Conservation (phyloP, 2,888 invertebrate species). For the Barypeithes pellucidus region DNA sequence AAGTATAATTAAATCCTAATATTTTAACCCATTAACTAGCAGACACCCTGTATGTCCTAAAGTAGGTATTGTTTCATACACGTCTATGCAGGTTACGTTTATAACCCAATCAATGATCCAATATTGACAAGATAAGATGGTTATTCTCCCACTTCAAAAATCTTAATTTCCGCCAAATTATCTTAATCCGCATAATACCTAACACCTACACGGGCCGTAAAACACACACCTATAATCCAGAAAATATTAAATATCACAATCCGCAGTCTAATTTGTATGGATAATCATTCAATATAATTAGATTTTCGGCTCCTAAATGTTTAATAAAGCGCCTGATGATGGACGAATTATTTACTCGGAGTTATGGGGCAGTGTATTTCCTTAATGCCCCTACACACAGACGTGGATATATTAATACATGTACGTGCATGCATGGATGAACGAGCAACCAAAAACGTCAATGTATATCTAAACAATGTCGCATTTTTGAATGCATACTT, state of each 20-base stretch:
- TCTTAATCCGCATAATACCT: background rate
- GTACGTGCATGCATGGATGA: too few species aligned
- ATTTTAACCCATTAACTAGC: too few species aligned
- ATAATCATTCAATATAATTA: constrained; percentile 16
- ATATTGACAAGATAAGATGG: background rate
- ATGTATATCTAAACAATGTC: too few species aligned
- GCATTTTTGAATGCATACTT: too few species aligned
- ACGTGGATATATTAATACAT: too few species aligned
- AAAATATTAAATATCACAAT: background rate
- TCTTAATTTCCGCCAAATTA: background rate
- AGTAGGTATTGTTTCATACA: too few species aligned
- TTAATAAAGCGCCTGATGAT: constrained; percentile 1
- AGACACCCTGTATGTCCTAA: too few species aligned
- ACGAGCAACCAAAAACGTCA: too few species aligned
- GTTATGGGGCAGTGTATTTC: background rate
- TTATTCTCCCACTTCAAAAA: background rate
- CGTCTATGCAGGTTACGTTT: too few species aligned
- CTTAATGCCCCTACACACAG: too few species aligned
- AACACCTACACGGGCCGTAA: background rate
- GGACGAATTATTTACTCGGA: background rate
- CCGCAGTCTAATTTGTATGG: background rate
- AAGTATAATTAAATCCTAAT: too few species aligned
- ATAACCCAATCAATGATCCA: background rate
- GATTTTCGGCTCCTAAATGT: constrained; percentile 3
- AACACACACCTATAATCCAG: constrained; percentile 7